These are phyloP conservation scores for Carcina quercana DNA, from an alignment of 2,888 invertebrate genomes.

Conservation along the genomic window DNA sequence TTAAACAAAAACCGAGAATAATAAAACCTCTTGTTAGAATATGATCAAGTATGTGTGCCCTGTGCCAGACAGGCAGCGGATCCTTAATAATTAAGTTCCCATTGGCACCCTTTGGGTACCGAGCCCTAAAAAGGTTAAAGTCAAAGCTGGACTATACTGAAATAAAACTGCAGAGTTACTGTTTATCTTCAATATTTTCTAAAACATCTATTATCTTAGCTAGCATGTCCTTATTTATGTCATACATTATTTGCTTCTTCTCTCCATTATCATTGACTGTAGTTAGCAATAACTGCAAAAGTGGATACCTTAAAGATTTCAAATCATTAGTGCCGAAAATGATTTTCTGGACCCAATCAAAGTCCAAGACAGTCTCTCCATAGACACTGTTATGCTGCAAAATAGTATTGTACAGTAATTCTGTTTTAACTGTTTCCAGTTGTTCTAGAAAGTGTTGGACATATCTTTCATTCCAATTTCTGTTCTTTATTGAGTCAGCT, in stretches of 20 bases:
- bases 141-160: no score
- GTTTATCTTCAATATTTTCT: conserved; percentile 21
- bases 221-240: conserved; percentile 42
- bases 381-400: conserved; percentile 32
- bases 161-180: conserved; percentile 11
- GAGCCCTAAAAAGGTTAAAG: no score
- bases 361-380: conserved; percentile 35
- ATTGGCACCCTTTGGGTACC: no score
- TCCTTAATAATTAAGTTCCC: no score
- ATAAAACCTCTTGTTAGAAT: no score
- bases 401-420: conserved; percentile 32
- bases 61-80: no score
- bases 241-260: conserved; percentile 30
- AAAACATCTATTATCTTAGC: conserved; percentile 36
- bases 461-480: conserved; percentile 28
- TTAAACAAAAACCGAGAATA: no score
- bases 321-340: conserved; percentile 48
- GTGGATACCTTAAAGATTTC: conserved; percentile 39
- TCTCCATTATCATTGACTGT: conserved; percentile 27
- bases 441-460: conserved; percentile 21
- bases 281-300: conserved; percentile 39
- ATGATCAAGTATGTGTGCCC: no score
- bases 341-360: conserved; percentile 47
- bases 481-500: conserved; percentile 19
- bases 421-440: conserved; percentile 28